Base-by-base conservation (phyloP, 2,113 vertebrate genomes). In the Aegithalos caudatus region DNA sequence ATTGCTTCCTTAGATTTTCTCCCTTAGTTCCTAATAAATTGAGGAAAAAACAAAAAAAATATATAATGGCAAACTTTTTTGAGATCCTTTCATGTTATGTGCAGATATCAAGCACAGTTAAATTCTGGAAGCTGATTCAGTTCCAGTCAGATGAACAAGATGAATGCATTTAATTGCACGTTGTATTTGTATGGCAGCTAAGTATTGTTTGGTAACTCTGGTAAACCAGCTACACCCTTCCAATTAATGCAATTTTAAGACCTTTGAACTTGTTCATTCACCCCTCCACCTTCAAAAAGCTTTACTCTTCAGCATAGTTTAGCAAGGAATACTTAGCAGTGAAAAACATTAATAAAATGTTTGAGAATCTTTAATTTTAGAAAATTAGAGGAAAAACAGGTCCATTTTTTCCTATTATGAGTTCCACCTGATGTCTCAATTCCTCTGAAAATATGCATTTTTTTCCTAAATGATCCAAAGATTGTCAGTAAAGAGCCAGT, bases 211-310 rank as follows among this genome's bases (percentile, higher is more conserved):
- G 37, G 56, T 58, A 85, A 54, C 74, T 78, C 48, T 45, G 54
- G 38, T 73, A 92, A 94, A 93, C 16, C 64, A 90, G 23, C 28
- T 81, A 90, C 67, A 64, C n/a, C 47, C 40, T 64, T 48, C 6
- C 7, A 66, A 44, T 24, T 66, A 54, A 70, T 12, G 23, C 12
- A 40, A 51, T 48, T 91, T 91, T n/a, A 82, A 90, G 54, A 87
- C 29, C 27, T 58, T 91, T 85, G 58, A 90, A 77, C 51, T 70
- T 90, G 37, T 69, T 95, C 67, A 40, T 54, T 51, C 44, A 66
- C 3, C 12, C 27, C 22, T 57, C 22, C 44, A 64, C 14, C 27
- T 92, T 81, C 15, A 56, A 82, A 73, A 95, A 81, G 8, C 7
- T 74, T 74, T 53, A 65, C 24, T 79, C 31, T 82, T 51, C 27